A percentile compares a stretch with the other conserved stretches of the same genome.
Evolutionary conservation across 2,888 invertebrate genomes (phyloP).

Genomic region (Eupithecia exiguata): DNA sequence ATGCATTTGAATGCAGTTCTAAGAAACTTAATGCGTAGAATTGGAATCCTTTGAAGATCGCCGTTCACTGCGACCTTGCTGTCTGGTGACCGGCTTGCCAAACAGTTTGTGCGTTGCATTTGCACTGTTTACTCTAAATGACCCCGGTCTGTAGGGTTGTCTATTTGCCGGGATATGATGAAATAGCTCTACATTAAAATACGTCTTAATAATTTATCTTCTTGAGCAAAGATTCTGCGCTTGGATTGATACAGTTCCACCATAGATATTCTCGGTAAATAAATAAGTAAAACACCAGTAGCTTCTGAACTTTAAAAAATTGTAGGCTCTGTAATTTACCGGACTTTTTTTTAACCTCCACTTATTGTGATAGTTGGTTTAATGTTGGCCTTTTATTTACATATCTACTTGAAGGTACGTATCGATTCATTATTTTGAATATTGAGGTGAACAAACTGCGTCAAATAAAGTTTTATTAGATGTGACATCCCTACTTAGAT

Average conservation of each 20-base stretch:
- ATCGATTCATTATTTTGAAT: not conserved
- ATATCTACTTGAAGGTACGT: not conserved
- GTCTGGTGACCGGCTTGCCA: slow-evolving; percentile 53
- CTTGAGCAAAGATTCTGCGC: not conserved
- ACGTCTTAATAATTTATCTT: not conserved
- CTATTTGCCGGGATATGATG: not conserved
- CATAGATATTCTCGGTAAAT: not conserved
- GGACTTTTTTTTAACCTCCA: not conserved
- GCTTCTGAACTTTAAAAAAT: not conserved
- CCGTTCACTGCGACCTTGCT: slow-evolving; percentile 51
- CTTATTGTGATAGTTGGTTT: not conserved
- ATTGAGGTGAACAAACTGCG: not conserved
- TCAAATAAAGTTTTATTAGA: not conserved
- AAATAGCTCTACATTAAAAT: not conserved
- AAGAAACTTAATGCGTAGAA: slow-evolving; percentile 39
- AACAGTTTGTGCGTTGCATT: slow-evolving; percentile 59
- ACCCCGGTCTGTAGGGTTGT: slow-evolving; percentile 47
- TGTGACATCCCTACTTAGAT: slow-evolving; percentile 33
- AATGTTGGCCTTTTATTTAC: not conserved
- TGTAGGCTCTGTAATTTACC: not conserved
- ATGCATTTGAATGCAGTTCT: slow-evolving; percentile 33
- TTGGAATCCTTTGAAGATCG: slow-evolving; percentile 49
- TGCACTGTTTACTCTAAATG: slow-evolving; percentile 55
- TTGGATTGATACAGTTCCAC: not conserved
- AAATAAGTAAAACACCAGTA: not conserved